Conservation (phyloP, 2,113 vertebrate species). For the Puma concolor region DNA sequence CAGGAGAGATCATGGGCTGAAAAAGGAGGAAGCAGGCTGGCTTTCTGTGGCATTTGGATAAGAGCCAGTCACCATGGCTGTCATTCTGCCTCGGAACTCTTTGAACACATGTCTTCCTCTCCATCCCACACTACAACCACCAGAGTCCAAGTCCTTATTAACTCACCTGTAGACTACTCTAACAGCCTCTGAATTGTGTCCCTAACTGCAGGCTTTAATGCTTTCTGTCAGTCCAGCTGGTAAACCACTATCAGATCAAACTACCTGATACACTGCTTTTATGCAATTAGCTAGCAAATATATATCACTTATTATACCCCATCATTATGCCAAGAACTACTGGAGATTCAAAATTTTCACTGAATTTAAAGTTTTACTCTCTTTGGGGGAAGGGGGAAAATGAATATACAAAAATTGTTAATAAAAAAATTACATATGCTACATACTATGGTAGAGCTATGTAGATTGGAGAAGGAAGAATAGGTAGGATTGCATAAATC, state of each 20-base stretch:
- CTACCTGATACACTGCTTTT: slow-evolving; percentile 22
- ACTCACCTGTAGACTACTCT: not conserved
- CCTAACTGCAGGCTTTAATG: not conserved
- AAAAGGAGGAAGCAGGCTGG: not conserved
- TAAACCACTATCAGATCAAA: not conserved
- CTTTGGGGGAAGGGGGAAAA: not conserved
- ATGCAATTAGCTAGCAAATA: not conserved
- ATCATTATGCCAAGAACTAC: not conserved
- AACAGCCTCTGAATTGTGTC: not conserved
- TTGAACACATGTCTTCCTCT: not conserved
- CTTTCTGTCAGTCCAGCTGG: not conserved
- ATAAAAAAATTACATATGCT: not conserved
- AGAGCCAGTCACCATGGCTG: not conserved
- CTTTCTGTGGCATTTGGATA: not conserved
- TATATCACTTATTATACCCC: not conserved
- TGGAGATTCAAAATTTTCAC: not conserved
- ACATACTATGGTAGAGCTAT: not conserved
- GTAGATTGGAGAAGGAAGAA: not conserved
- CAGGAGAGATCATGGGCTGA: not conserved
- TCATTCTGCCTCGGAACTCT: not conserved
- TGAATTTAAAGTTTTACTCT: slow-evolving; percentile 10
- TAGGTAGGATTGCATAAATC: not conserved
- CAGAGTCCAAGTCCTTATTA: not conserved
- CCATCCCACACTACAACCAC: not conserved
- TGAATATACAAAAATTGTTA: not conserved